phyloP scores from a whole-genome alignment of 2,797 vertebrate species.

The Oophaga sylvatica region DNA sequence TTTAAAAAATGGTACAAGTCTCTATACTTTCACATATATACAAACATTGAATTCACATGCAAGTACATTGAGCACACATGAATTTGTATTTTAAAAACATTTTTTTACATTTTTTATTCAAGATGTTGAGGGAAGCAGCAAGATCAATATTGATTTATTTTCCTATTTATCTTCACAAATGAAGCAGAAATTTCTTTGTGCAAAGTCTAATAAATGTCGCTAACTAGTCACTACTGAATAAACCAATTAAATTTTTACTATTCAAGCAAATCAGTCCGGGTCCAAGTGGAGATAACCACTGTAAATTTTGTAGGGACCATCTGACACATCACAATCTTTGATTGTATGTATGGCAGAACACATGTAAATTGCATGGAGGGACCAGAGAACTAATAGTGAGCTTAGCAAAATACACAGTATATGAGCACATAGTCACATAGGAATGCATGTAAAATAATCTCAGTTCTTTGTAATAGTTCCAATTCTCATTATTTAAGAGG shows the following conservation, averaged over 20 bases:
- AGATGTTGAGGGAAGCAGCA: background rate
- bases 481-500: too few species aligned
- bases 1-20: background rate
- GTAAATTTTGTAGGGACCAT: background rate
- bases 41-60: background rate
- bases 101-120: background rate
- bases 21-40: background rate
- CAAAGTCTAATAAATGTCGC: conserved; percentile 1
- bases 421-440: background rate
- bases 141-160: conserved; percentile 14
- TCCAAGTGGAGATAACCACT: background rate
- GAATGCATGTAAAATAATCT: background rate
- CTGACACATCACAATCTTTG: background rate
- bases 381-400: background rate
- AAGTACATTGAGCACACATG: background rate
- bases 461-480: background rate
- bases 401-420: background rate
- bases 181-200: conserved; percentile 3
- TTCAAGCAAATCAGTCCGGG: background rate
- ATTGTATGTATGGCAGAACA: background rate
- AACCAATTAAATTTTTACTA: conserved; percentile 9
- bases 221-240: conserved; percentile 1
- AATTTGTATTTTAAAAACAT: background rate
- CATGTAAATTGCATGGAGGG: background rate
- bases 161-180: conserved; percentile 16